Percentiles rank a stretch among this genome's conserved stretches.
Conservation (phyloP, 2,888 invertebrate genomes). For the Melangyna quadrimaculata region DNA sequence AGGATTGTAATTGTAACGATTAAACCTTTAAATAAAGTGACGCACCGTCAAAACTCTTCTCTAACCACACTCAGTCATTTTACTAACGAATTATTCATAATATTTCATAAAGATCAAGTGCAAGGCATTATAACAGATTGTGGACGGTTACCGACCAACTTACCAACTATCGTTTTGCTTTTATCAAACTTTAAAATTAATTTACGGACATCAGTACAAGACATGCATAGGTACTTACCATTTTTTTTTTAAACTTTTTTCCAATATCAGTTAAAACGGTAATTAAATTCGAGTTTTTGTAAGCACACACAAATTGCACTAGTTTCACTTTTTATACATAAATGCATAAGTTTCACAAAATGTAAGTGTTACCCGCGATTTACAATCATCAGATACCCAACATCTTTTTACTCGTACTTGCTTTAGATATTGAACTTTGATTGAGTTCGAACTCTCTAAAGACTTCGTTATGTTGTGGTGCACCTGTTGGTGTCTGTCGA, state of each 20-base stretch:
- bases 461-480: constrained; percentile 9
- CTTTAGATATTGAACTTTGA: background rate
- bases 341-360: background rate
- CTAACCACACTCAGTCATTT: too few relatives aligned
- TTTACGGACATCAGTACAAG: too few relatives aligned
- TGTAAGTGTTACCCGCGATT: background rate
- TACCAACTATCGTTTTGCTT: too few relatives aligned
- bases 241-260: background rate
- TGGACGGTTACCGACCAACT: too few relatives aligned
- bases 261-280: background rate
- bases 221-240: background rate
- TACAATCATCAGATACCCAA: background rate
- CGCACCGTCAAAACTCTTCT: too few relatives aligned
- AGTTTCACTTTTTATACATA: constrained; percentile 5
- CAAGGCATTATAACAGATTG: too few relatives aligned
- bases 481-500: constrained; percentile 47
- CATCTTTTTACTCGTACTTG: background rate
- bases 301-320: background rate
- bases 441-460: background rate
- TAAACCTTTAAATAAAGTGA: too few relatives aligned
- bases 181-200: too few relatives aligned
- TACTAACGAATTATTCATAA: too few relatives aligned
- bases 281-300: background rate
- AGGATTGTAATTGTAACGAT: too few relatives aligned
- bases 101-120: too few relatives aligned